phyloP scores from a whole-genome alignment of 2,113 vertebrate species.

The Pithys albifrons region DNA sequence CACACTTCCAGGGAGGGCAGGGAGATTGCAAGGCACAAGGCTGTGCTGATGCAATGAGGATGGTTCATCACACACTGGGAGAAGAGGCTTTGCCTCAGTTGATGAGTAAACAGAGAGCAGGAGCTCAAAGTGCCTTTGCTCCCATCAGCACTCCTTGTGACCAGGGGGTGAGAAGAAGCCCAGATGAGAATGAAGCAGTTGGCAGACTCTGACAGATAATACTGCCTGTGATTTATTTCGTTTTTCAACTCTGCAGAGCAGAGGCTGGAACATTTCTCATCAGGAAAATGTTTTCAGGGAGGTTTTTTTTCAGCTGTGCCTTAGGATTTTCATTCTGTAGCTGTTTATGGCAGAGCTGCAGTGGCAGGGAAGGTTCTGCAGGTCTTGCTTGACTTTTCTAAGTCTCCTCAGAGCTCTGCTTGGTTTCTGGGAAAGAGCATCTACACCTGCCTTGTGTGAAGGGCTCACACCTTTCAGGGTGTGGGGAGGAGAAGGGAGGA shows the following conservation, averaged over 20 bases:
- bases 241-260: not conserved
- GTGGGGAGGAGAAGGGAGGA: not conserved
- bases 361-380: not conserved
- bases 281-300: not conserved
- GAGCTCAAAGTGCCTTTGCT: not conserved
- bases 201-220: not conserved
- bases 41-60: not conserved
- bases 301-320: not conserved
- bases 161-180: not conserved
- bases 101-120: not conserved
- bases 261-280: not conserved
- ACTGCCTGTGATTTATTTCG: not conserved
- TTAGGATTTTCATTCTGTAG: not conserved
- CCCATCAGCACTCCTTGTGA: not conserved
- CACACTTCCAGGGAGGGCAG: not conserved
- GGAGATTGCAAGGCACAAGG: not conserved
- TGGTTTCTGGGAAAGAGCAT: not conserved
- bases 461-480: not conserved
- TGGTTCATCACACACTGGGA: not conserved
- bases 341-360: not conserved
- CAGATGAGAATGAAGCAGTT: not conserved
- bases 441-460: accelerated
- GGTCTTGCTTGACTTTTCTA: not conserved
- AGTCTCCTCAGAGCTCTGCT: not conserved
- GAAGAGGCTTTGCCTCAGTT: not conserved